Conservation (phyloP, 2,113 vertebrate species). For the Bubo bubo region DNA sequence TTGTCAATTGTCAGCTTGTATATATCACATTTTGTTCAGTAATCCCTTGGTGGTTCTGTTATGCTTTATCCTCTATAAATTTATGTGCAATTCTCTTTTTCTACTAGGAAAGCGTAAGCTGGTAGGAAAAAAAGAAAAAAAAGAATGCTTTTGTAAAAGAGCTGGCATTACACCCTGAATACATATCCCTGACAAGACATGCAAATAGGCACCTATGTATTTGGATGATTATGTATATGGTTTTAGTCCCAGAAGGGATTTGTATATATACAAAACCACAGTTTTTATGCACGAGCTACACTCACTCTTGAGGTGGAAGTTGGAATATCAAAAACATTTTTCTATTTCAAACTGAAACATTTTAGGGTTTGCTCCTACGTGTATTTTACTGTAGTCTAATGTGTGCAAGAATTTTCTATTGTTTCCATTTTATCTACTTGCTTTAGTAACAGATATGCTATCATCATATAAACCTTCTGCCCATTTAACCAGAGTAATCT, state of each 20-base stretch:
- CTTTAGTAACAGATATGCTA: background rate
- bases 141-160: background rate
- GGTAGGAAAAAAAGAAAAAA: background rate
- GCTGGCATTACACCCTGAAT: background rate
- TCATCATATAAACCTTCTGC: background rate
- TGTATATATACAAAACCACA: background rate
- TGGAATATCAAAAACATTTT: background rate
- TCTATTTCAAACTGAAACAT: background rate
- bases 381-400: background rate
- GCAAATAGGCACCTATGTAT: background rate
- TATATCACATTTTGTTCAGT: background rate
- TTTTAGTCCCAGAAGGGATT: background rate
- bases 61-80: background rate
- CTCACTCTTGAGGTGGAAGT: background rate
- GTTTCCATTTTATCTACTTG: background rate
- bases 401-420: background rate
- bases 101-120: background rate
- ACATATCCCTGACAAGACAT: background rate
- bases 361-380: background rate
- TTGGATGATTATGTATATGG: background rate
- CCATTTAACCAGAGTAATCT: background rate
- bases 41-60: background rate
- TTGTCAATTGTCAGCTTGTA: background rate
- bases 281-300: background rate
- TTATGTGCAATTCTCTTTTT: background rate